Percentiles rank a stretch among this genome's conserved stretches.
Conservation (phyloP, 2,888 invertebrate genomes). For the Anodontia alba region DNA sequence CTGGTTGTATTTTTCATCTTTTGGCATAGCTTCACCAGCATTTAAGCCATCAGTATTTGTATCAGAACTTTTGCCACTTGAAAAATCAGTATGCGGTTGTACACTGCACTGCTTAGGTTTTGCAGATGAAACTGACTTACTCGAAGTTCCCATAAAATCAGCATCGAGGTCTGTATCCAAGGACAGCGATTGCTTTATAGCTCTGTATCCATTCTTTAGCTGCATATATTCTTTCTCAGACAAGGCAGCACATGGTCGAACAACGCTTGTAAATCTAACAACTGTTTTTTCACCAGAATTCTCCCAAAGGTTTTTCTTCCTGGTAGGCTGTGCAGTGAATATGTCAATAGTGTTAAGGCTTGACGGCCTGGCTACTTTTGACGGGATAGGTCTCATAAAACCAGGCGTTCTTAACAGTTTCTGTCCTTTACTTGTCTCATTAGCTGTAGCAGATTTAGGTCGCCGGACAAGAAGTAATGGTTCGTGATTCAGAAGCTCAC, state of each 20-base stretch:
- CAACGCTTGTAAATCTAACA: not conserved
- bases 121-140: not conserved
- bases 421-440: not conserved
- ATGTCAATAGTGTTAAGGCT: not conserved
- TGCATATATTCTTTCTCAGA: not conserved
- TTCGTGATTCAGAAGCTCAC: not conserved
- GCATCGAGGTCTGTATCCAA: not conserved
- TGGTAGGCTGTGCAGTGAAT: not conserved
- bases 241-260: not conserved
- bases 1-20: no score
- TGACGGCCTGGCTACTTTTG: not conserved
- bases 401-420: not conserved
- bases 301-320: constrained; percentile 8
- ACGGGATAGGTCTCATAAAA: not conserved
- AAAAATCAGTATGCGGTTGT: not conserved
- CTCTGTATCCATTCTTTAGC: not conserved
- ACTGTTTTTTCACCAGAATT: not conserved
- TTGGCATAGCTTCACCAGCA: not conserved
- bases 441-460: not conserved
- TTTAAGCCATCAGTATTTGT: not conserved
- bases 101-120: not conserved
- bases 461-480: not conserved
- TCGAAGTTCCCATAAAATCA: not conserved
- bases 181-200: not conserved
- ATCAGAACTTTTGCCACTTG: no score